A percentile compares a stretch with the other conserved stretches of the same genome.
Conservation (phyloP, 2,888 invertebrate genomes). For the Chouioia cunea region DNA sequence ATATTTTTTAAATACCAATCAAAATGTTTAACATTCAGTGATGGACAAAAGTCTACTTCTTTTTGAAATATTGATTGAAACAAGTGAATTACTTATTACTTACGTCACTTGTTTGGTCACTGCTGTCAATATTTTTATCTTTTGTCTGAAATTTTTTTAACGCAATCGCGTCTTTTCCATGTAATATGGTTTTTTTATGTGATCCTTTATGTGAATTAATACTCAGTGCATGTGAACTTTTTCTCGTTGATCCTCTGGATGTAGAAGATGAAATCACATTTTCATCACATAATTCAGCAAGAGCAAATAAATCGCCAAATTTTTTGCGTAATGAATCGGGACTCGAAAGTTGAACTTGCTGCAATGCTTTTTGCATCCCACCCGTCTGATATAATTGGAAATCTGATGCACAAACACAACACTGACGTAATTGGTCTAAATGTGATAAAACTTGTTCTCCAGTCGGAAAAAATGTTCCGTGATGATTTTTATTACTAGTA, state of each 20-base stretch:
- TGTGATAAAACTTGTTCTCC: slow-evolving; percentile 92
- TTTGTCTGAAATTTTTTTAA: slow-evolving; percentile 61
- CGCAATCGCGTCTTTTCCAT: slow-evolving; percentile 61
- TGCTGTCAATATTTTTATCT: slow-evolving; percentile 68
- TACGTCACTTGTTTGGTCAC: slow-evolving; percentile 86
- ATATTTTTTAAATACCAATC: no score
- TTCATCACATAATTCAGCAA: slow-evolving; percentile 84
- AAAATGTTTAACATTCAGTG: no score
- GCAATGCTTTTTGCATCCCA: slow-evolving; percentile 91
- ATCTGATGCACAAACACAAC: slow-evolving; percentile 72
- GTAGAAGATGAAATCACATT: slow-evolving; percentile 72
- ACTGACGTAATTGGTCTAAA: slow-evolving; percentile 88
- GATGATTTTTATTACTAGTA: slow-evolving; percentile 77
- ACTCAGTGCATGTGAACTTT: slow-evolving; percentile 57
- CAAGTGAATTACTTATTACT: slow-evolving; percentile 49
- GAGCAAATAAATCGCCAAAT: slow-evolving; percentile 89
- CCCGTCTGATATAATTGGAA: slow-evolving; percentile 85
- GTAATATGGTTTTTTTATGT: slow-evolving; percentile 60
- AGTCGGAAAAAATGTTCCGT: slow-evolving; percentile 79
- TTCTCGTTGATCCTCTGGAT: slow-evolving; percentile 71
- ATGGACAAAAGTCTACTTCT: no score
- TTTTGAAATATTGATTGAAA: no score
- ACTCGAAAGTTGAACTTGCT: slow-evolving; percentile 88
- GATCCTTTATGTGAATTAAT: slow-evolving; percentile 54
- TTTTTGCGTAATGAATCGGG: slow-evolving; percentile 91